These are phyloP conservation scores for Lithobates pipiens DNA, from an alignment of 2,797 vertebrate species.

Conservation along the genomic window DNA sequence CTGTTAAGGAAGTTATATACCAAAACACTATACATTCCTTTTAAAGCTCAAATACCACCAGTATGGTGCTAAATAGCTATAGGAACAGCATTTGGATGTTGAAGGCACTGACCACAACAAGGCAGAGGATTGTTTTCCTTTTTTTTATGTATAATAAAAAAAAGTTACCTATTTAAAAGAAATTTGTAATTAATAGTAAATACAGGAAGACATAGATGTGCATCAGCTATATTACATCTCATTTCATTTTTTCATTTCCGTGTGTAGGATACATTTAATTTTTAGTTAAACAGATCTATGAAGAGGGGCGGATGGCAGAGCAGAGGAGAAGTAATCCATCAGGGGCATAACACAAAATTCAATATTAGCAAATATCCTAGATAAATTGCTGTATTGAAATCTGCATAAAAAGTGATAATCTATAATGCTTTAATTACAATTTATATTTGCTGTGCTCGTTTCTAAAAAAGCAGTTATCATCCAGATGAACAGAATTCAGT, in stretches of 20 bases:
- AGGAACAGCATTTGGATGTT: too few relatives aligned
- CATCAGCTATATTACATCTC: neutral
- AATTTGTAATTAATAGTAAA: neutral
- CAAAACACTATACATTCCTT: too few relatives aligned
- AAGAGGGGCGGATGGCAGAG: constrained; percentile 2
- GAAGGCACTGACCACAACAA: too few relatives aligned
- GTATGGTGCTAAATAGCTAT: too few relatives aligned
- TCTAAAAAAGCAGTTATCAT: neutral
- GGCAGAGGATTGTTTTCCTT: too few relatives aligned
- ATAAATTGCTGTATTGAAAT: constrained; percentile 60
- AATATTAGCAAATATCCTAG: constrained; percentile 58
- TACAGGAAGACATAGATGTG: neutral
- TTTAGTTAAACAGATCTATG: constrained; percentile 29
- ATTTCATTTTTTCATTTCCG: neutral
- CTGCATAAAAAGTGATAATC: constrained; percentile 61
- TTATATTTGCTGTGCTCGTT: constrained; percentile 33
- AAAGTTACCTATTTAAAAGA: neutral
- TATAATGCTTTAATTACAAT: constrained; percentile 64
- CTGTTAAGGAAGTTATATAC: too few relatives aligned
- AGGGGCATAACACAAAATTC: constrained; percentile 65
- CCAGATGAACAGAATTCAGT: neutral
- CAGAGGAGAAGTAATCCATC: constrained; percentile 59
- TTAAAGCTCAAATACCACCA: too few relatives aligned
- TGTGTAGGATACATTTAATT: constrained; percentile 21
- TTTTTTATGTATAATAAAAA: too few relatives aligned